phyloP scores from a whole-genome alignment of 1,140 invertebrate species.

The Bombus difficillimus region DNA sequence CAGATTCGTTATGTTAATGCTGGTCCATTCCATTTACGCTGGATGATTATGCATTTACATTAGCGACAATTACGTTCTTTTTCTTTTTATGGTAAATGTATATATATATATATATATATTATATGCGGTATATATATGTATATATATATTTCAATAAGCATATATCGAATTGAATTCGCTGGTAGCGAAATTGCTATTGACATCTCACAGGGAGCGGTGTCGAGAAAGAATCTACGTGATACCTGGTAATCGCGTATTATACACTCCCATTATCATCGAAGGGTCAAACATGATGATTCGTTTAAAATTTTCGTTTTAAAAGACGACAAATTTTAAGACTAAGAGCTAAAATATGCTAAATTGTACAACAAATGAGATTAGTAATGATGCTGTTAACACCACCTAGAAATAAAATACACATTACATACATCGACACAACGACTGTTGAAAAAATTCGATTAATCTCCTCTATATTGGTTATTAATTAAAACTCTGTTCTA shows the following conservation, averaged over 20 bases:
- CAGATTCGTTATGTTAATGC: slow-evolving; percentile 10
- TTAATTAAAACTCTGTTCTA: slow-evolving; percentile 2
- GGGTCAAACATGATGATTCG: slow-evolving; percentile 1
- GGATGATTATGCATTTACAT: background rate
- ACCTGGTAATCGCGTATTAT: slow-evolving; percentile 82
- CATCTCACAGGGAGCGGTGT: slow-evolving; percentile 76
- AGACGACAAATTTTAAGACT: slow-evolving; percentile 3
- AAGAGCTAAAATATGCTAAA: slow-evolving; percentile 61
- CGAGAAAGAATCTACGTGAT: slow-evolving; percentile 80
- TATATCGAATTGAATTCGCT: slow-evolving; percentile 67
- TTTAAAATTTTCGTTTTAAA: background rate
- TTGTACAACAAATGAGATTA: slow-evolving; percentile 56
- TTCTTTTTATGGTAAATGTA: background rate
- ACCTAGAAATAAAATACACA: slow-evolving; percentile 75
- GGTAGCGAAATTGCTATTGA: slow-evolving; percentile 60
- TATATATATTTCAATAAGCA: background rate
- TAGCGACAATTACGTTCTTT: slow-evolving; percentile 9
- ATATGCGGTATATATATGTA: background rate
- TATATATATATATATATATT: background rate
- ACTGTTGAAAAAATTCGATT: background rate
- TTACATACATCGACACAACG: slow-evolving; percentile 61
- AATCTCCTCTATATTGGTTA: background rate
- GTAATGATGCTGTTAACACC: slow-evolving; percentile 63
- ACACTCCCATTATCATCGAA: slow-evolving; percentile 79
- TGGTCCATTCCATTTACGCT: background rate